Base-by-base conservation (phyloP, 2,113 vertebrate species). In the Eurypyga helias region DNA sequence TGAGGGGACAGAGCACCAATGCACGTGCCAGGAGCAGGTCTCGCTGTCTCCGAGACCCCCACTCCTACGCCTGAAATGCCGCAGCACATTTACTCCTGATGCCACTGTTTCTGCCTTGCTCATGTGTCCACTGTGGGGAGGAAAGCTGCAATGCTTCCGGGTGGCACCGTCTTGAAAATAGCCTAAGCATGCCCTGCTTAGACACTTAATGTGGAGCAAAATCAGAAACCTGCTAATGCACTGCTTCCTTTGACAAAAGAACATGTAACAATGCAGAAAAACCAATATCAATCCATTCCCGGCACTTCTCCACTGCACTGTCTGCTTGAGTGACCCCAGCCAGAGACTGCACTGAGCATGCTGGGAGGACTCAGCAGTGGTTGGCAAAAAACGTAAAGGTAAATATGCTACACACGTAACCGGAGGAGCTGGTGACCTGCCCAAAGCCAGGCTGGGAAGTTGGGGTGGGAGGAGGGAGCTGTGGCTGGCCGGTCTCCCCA, bases 121-220 rank as follows among this genome's bases (percentile, higher is more conserved):
- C 71, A 9, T 8, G 70, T 66, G 78, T 28, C 81, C 91, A 69
- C 48, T 80, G 73, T 20, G 66, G 66, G 83, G 33, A 93, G 81
- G 91, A 69, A 87, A 91, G 61, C 77, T 93, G 93, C 67, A 7
- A 57, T 61, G 76, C 88, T 93, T 83, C 95, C 77, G 93, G 84
- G 66, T 86, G 87, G 75, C 92, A 91, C 36, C 25, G 2, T 80
- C 92, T 91, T 0, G 8, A 76, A 87, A 97, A 93, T 0, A 94
- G 89, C 6, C 84, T 93, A 76, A 93, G 92, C 62, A 76, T 29
- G 49, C 78, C 85, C 90, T 94, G 92, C 85, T 96, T 72, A 70
- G 85, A 85, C 79, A 88, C 90, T 90, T 80, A 29, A 73, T 11
- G 60, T 49, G 71, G 86, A 96, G 71, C 85, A 94, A 76, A 94